Base-by-base conservation (phyloP, 1,140 invertebrate genomes). In the Nephotettix cincticeps region DNA sequence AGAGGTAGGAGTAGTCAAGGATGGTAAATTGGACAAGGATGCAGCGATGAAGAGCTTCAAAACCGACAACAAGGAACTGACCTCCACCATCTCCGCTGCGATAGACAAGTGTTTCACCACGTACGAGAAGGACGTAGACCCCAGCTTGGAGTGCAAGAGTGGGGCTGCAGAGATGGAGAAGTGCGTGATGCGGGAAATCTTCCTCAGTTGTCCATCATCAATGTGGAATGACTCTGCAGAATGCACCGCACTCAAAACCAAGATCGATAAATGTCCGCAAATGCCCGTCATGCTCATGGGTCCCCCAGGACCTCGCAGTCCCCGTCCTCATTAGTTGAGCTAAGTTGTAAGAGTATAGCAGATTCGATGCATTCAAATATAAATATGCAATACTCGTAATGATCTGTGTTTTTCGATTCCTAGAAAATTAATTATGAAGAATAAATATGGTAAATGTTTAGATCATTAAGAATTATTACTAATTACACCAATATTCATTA, bases 111-210 rank as follows among this genome's bases (percentile, higher is more conserved):
- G 56, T 23, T 28, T 61, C 56, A 25, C 14, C 56, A 6, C 23
- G 6, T 61, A 61, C 56, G 11, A 27, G 56, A 23, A 13, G 21
- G 56, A 61, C 56, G n/a, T 61, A 3, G 56, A 61, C 56, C 14
- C 21, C 4, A 61, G 23, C 56, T 25, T 61, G 21, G 56, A 61
- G 56, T 61, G 56, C 25, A 61, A 61, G 56, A 61, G 56, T 29
- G 56, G 56, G 25, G 56, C 56, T 27, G 56, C 21, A 27, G 23
- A 61, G 25, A 6, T 61, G 14, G 23, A 61, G 56, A 61, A 61
- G 25, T 61, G 56, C 27, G 14, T 61, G 2, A 27, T 28, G 21
- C 25, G 56, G 23, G 23, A 61, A 23, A 9, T 61, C 1, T 61
- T 61, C 56, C 56, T 61, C 56, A 61, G 28, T n/a, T 61, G 56